phyloP scores from a whole-genome alignment of 64 coral and sea anemone genomes.

The Actinia tenebrosa region DNA sequence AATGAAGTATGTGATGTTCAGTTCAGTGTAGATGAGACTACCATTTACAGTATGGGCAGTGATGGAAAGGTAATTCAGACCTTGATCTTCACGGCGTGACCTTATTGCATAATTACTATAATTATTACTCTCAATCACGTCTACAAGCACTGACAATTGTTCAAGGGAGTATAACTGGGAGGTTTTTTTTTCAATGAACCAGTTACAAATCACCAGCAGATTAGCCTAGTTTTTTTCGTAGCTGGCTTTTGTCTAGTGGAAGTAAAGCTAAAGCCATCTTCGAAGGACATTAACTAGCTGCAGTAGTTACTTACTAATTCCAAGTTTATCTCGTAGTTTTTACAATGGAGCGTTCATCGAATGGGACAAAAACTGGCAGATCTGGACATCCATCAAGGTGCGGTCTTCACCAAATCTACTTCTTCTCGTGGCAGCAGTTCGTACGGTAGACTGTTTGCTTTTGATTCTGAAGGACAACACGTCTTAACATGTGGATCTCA shows the following conservation, averaged over 20 bases:
- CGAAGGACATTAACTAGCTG: not conserved
- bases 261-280: not conserved
- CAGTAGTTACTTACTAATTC: too few relatives aligned
- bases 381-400: conserved; percentile 82
- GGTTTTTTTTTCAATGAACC: too few relatives aligned
- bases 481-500: conserved; percentile 75
- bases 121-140: too few relatives aligned
- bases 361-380: conserved; percentile 83
- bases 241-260: not conserved
- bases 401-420: conserved; percentile 27
- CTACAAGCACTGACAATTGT: too few relatives aligned
- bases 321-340: conserved; percentile 46
- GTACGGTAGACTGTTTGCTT: conserved; percentile 83
- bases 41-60: conserved; percentile 84
- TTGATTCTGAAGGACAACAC: conserved; percentile 92
- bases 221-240: too few relatives aligned
- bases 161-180: too few relatives aligned
- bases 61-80: conserved; percentile 66
- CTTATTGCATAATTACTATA: too few relatives aligned
- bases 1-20: conserved; percentile 74
- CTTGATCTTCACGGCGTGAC: too few relatives aligned
- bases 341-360: conserved; percentile 89
- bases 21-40: conserved; percentile 93
- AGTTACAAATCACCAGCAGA: too few relatives aligned
- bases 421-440: conserved; percentile 33